Base-by-base conservation (phyloP, 1,140 invertebrate genomes). In the Platorchestia sp. region DNA sequence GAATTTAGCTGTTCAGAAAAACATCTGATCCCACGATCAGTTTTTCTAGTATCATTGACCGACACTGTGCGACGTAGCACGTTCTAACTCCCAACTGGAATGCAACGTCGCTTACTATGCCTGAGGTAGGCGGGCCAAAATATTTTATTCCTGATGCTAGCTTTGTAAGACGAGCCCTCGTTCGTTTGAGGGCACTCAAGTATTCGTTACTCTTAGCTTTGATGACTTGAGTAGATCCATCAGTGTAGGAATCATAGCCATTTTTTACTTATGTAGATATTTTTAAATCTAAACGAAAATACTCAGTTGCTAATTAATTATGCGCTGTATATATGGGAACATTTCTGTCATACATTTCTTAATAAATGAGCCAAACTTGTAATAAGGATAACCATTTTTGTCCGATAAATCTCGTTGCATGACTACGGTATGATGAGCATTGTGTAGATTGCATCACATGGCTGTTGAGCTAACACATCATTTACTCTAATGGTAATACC, bases 271-370 rank as follows among this genome's bases (percentile, higher is more conserved):
- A 27, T 75, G 59, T 75, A 75, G 27, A 75, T 75, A 75, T 75
- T 75, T 75, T 19, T 75, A 75, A 75, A 1, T 3, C 14, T 75
- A 36, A 36, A 75, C 27, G 14, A 75, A 75, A 75, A 75, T 75
- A 19, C 27, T 75, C 59, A 51, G 47, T 51, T 51, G 59, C 36
- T 27, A 75, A 75, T 75, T 27, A 75, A 75, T 75, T 75, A 22
- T 75, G 59, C 36, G 59, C 27, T 75, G 59, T 75, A 75, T 22
- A 75, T 75, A 75, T 75, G 27, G n/a, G 27, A 75, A 75, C 59
- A 75, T 75, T 75, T 75, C 59, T 75, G 59, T 75, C 59, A 75
- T 75, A 75, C 59, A 75, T 75, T 75, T 75, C 59, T 75, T 75
- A 75, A 19, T 75, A 75, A 75, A 75, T 75, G 59, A 75, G 59